Conservation (phyloP, 2,797 vertebrate species). For the Epinephelus awoara region DNA sequence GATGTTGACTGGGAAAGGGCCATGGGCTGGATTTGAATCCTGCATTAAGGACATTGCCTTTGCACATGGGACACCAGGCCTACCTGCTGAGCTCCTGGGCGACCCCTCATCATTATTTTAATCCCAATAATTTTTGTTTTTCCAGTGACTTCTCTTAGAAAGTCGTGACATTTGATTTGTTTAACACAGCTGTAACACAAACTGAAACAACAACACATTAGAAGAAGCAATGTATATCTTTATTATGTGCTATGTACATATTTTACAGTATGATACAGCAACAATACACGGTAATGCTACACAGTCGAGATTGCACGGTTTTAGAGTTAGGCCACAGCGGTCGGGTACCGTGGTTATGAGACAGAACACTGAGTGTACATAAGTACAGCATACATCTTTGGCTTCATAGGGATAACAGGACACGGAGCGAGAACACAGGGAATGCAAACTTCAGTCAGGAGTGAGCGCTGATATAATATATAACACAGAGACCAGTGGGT, state of each 20-base stretch:
- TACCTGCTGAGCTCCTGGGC: too few species aligned
- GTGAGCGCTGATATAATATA: neutral
- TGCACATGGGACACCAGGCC: too few species aligned
- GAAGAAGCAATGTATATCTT: conserved; percentile 85
- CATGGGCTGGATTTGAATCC: too few species aligned
- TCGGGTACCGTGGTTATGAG: conserved; percentile 72
- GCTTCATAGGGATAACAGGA: conserved; percentile 66
- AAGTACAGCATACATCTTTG: conserved; percentile 81
- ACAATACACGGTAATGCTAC: conserved; percentile 77
- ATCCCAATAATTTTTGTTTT: too few species aligned
- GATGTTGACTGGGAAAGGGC: too few species aligned
- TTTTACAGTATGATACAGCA: conserved; percentile 86
- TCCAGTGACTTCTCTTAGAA: too few species aligned
- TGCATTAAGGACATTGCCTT: too few species aligned
- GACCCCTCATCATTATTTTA: too few species aligned
- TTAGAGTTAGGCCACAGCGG: conserved; percentile 82
- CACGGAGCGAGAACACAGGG: conserved; percentile 7
- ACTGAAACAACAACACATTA: conserved; percentile 26
- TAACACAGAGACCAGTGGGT: neutral
- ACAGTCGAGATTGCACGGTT: conserved; percentile 84
- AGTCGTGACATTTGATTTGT: too few species aligned
- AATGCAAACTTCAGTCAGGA: conserved; percentile 23
- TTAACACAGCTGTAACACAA: neutral
- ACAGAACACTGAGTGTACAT: conserved; percentile 53
- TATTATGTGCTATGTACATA: conserved; percentile 86